Evolutionary conservation across 1,140 invertebrate species (phyloP).

Genomic region (Habropoda laboriosa): DNA sequence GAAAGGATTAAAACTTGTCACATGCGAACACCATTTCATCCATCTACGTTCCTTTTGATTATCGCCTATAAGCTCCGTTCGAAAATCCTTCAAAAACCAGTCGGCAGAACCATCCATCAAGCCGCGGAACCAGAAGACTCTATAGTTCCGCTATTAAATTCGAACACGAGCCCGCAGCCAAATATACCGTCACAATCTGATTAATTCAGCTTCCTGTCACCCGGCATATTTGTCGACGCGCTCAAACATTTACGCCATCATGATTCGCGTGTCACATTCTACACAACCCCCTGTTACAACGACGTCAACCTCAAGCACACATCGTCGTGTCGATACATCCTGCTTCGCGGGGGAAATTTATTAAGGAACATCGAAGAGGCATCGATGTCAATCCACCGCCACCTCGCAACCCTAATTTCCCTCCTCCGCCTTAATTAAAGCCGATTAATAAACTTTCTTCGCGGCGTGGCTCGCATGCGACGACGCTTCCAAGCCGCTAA

Average conservation of each 20-base stretch:
- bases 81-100: background rate
- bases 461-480: background rate
- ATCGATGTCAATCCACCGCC: background rate
- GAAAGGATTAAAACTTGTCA: no score
- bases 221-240: background rate
- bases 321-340: background rate
- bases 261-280: background rate
- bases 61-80: background rate
- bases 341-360: background rate
- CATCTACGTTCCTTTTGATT: background rate
- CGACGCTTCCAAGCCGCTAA: background rate
- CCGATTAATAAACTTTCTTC: slow-evolving; percentile 19
- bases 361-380: background rate
- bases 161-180: background rate
- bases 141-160: background rate
- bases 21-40: no score
- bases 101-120: background rate
- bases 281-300: background rate
- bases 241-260: background rate
- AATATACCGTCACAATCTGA: background rate
- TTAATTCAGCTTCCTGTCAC: background rate
- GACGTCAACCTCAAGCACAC: background rate
- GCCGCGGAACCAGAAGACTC: background rate
- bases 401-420: slow-evolving; percentile 7
- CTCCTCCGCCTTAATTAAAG: background rate